Conservation (phyloP, 2,797 vertebrate species). For the Carduelis carduelis region DNA sequence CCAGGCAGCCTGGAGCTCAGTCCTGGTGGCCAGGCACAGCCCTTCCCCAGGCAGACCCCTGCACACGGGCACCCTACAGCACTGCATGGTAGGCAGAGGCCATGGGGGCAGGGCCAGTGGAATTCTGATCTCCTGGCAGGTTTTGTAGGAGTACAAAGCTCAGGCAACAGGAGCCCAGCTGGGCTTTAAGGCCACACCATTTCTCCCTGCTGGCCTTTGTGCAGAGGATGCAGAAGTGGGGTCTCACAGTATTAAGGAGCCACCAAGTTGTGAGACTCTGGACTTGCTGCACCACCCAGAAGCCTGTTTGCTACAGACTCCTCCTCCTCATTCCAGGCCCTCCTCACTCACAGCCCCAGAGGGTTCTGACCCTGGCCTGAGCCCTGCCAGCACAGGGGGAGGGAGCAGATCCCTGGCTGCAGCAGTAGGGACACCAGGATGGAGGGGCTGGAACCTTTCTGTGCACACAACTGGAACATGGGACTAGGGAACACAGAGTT, state of each 20-base stretch:
- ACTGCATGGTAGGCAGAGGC: background rate
- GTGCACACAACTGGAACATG: background rate
- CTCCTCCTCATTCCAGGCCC: fast-evolving
- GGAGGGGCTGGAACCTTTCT: background rate
- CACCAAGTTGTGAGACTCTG: background rate
- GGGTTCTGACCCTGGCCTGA: background rate
- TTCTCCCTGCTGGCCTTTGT: background rate
- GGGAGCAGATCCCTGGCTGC: background rate
- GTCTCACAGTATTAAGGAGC: background rate
- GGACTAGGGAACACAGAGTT: background rate
- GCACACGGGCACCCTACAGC: fast-evolving
- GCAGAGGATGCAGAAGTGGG: background rate
- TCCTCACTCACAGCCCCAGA: background rate
- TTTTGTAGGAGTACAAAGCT: background rate
- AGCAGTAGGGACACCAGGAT: background rate
- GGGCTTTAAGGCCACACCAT: background rate
- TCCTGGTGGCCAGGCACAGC: fast-evolving
- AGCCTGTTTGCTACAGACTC: background rate
- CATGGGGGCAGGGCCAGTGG: background rate
- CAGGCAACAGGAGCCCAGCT: background rate
- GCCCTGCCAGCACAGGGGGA: background rate
- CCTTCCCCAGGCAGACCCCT: background rate
- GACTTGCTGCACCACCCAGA: background rate
- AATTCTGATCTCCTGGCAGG: background rate
- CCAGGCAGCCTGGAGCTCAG: background rate